Evolutionary conservation across 35 echinoderm and acorn worm genomes (phyloP).

Genomic region (Holothuria glaberrima): DNA sequence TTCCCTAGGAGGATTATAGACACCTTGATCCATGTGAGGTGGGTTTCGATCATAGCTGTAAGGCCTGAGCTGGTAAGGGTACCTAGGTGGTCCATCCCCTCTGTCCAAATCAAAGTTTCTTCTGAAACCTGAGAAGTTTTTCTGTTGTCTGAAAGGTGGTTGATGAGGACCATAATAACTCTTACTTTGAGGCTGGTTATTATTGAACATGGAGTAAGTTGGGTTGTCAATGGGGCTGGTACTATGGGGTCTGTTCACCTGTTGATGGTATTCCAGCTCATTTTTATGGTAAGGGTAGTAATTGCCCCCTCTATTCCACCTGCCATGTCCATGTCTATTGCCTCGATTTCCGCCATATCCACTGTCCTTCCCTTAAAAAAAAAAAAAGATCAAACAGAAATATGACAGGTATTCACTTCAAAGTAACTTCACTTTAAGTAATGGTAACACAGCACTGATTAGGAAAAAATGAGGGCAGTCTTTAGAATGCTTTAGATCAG

Average conservation of each 20-base stretch:
- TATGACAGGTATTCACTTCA: too few relatives aligned
- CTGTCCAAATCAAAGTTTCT: constrained; percentile 11
- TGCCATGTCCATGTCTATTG: constrained; percentile 8
- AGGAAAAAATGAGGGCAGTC: too few relatives aligned
- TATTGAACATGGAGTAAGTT: constrained; percentile 21
- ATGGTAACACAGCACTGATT: too few relatives aligned
- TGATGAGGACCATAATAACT: constrained; percentile 7
- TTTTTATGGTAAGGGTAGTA: constrained; percentile 45
- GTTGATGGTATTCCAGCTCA: constrained; percentile 40
- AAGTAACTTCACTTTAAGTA: too few relatives aligned
- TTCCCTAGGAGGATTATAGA: not conserved
- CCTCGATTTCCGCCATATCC: constrained; percentile 32
- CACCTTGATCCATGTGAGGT: not conserved
- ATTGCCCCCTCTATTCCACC: constrained; percentile 15
- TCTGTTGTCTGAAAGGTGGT: constrained; percentile 29
- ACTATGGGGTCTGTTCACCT: constrained; percentile 35
- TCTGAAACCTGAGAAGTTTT: constrained; percentile 18
- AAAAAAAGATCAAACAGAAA: not conserved
- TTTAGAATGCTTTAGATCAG: too few relatives aligned
- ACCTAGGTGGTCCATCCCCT: not conserved
- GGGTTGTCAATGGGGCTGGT: constrained; percentile 40
- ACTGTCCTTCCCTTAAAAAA: constrained; percentile 34
- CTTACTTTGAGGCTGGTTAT: not conserved
- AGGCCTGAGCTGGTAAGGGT: not conserved
- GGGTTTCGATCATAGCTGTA: constrained; percentile 1